phyloP scores from a whole-genome alignment of 2,113 vertebrate genomes.

The Myxocyprinus asiaticus region DNA sequence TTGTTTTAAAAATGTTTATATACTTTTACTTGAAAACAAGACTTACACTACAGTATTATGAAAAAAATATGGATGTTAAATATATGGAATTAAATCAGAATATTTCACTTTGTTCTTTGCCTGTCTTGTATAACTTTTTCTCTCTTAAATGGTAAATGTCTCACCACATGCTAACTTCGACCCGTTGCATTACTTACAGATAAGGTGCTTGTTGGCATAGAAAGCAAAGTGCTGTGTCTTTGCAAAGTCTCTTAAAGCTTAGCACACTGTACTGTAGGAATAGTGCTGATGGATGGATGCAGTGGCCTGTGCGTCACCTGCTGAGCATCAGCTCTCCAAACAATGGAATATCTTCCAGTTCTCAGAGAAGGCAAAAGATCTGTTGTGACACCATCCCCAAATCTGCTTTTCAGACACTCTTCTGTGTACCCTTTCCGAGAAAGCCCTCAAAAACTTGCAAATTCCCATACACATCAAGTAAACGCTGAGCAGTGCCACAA shows the following conservation, averaged over 20 bases:
- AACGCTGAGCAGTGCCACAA: constrained; percentile 59
- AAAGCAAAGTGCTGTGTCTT: neutral
- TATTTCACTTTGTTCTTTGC: no score
- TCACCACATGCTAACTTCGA: no score
- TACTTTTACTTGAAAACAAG: no score
- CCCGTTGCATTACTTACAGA: no score
- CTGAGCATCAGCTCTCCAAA: constrained; percentile 40
- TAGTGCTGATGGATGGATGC: constrained; percentile 24
- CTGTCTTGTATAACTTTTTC: no score
- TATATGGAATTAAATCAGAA: no score
- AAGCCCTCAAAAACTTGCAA: constrained; percentile 76
- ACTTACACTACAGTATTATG: no score
- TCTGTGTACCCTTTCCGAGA: constrained; percentile 32
- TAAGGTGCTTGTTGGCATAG: no score
- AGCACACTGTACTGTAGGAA: neutral
- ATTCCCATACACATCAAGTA: constrained; percentile 77
- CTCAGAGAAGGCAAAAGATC: constrained; percentile 51
- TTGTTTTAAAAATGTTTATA: no score
- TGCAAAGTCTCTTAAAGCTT: no score
- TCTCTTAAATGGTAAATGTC: no score
- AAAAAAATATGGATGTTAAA: no score
- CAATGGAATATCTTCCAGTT: constrained; percentile 47
- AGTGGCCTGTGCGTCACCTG: constrained; percentile 18
- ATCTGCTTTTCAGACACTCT: constrained; percentile 52
- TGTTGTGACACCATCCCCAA: constrained; percentile 63